These are phyloP conservation scores for Rhizomys pruinosus DNA, from an alignment of 2,113 vertebrate genomes.

Conservation along the genomic window DNA sequence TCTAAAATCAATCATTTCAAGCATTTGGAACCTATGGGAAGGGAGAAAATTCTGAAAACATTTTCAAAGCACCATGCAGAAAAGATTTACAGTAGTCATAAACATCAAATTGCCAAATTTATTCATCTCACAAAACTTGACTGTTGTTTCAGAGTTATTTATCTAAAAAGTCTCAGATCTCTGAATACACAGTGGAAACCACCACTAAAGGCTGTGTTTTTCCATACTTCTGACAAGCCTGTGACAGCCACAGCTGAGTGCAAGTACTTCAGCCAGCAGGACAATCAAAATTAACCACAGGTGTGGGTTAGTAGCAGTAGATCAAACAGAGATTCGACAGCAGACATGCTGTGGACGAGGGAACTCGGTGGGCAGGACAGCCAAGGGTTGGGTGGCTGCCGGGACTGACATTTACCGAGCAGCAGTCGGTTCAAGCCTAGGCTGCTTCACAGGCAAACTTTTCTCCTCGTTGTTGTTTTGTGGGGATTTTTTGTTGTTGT, in stretches of 20 bases:
- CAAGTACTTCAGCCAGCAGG: background rate
- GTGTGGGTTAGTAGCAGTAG: conserved; percentile 29
- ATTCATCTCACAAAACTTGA: conserved; percentile 66
- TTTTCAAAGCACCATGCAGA: conserved; percentile 68
- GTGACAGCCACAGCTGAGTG: conserved; percentile 36
- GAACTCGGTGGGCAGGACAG: background rate
- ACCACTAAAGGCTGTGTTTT: background rate
- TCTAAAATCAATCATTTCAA: conserved; percentile 78
- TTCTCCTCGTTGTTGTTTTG: background rate
- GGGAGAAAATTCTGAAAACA: conserved; percentile 75
- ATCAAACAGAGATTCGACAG: conserved; percentile 47
- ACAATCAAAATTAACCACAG: conserved; percentile 67
- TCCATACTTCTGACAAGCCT: conserved; percentile 39
- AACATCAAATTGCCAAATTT: conserved; percentile 71
- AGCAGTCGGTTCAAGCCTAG: background rate
- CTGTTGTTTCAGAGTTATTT: conserved; percentile 72
- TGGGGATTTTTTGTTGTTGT: background rate
- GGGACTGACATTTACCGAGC: background rate
- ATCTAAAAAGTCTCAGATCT: conserved; percentile 60
- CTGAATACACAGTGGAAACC: conserved; percentile 46
- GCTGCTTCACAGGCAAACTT: background rate
- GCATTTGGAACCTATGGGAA: conserved; percentile 76
- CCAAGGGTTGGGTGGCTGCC: background rate
- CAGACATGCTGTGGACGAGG: background rate
- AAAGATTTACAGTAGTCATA: conserved; percentile 70